Conservation (phyloP, 2,113 vertebrate genomes). For the Butorides virescens region DNA sequence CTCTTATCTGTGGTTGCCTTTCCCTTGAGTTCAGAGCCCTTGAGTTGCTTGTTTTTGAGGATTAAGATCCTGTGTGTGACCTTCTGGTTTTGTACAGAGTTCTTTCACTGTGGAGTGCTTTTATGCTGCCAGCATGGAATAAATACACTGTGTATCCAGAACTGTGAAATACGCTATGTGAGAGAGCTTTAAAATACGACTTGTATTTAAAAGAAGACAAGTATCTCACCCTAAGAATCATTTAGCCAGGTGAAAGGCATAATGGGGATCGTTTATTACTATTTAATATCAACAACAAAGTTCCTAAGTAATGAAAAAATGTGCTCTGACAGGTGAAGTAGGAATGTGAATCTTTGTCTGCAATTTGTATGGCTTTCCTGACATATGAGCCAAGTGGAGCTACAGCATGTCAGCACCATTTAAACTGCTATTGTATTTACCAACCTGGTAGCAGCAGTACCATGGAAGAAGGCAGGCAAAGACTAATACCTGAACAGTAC, state of each 20-base stretch:
- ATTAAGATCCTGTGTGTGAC: not conserved
- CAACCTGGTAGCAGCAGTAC: not conserved
- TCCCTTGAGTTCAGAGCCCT: not conserved
- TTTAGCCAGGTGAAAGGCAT: not conserved
- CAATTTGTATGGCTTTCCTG: not conserved
- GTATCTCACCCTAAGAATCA: not conserved
- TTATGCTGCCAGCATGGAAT: not conserved
- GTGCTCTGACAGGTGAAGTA: not conserved
- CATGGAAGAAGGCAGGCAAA: not conserved
- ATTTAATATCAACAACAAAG: not conserved
- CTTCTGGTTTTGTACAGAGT: not conserved
- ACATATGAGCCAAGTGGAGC: not conserved
- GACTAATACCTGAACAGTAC: not conserved
- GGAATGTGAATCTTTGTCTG: not conserved
- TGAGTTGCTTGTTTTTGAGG: not conserved
- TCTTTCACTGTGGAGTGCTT: not conserved
- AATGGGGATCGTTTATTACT: not conserved
- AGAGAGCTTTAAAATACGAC: not conserved
- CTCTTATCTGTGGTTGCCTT: not conserved
- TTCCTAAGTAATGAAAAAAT: not conserved
- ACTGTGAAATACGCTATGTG: not conserved
- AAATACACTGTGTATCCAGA: not conserved
- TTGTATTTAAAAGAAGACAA: not conserved
- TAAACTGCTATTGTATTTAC: not conserved
- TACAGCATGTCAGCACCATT: not conserved